Percentiles rank a stretch among this genome's conserved stretches.
Evolutionary conservation across 2,113 vertebrate species (phyloP).

Genomic region (Rousettus leschenaultii): DNA sequence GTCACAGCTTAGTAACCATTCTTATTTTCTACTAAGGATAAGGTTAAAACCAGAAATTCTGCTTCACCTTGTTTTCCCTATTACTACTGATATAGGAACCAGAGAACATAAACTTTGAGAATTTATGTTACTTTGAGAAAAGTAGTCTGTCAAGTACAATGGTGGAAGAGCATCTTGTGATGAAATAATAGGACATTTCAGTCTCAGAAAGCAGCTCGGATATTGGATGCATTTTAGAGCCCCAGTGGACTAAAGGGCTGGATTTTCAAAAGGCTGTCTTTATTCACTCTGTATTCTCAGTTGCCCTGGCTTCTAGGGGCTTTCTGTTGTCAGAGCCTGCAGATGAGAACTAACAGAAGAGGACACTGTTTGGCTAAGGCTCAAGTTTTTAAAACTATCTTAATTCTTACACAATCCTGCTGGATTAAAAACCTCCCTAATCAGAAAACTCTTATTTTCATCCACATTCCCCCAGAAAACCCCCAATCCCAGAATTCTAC

Average conservation of each 20-base stretch:
- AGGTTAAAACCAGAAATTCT: neutral
- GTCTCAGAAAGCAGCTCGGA: neutral
- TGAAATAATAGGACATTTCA: slow-evolving; percentile 17
- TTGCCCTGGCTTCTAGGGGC: neutral
- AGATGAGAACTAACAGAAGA: slow-evolving; percentile 22
- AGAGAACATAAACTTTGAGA: neutral
- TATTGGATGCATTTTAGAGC: neutral
- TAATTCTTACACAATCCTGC: slow-evolving; percentile 39
- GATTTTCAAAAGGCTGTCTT: neutral
- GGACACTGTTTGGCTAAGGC: slow-evolving; percentile 20
- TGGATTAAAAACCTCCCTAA: neutral
- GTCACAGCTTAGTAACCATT: neutral
- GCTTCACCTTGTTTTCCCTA: neutral
- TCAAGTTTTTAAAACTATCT: slow-evolving; percentile 35
- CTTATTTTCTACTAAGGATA: neutral
- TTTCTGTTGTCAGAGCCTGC: slow-evolving; percentile 30
- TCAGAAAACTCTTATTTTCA: slow-evolving; percentile 30
- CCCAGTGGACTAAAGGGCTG: neutral
- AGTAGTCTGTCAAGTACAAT: neutral
- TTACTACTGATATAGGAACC: neutral
- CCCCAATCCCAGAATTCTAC: slow-evolving; percentile 16
- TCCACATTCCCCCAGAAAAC: neutral
- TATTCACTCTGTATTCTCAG: neutral
- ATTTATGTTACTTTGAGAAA: neutral
- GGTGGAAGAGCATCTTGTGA: neutral